These are phyloP conservation scores for Ellobius talpinus DNA, from an alignment of 2,113 vertebrate genomes.

Conservation along the genomic window DNA sequence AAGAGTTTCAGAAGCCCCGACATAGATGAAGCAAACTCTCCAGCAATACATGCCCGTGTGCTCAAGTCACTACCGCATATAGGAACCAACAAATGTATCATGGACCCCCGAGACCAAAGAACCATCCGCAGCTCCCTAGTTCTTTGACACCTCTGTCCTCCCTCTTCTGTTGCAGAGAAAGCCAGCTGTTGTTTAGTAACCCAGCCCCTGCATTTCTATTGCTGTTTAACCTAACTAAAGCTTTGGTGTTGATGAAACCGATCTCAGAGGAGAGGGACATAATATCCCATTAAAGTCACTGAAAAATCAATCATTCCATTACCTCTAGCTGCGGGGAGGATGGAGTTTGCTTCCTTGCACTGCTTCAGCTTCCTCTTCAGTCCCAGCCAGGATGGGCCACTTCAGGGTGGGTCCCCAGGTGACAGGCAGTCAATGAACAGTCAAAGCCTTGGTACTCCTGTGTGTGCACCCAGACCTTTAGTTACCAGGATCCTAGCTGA, in stretches of 20 bases:
- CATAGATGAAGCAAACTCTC: background rate
- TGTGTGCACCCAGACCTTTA: background rate
- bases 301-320: background rate
- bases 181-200: fast-evolving
- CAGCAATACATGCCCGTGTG: fast-evolving
- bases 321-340: fast-evolving
- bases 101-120: fast-evolving
- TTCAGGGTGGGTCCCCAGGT: fast-evolving
- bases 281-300: background rate
- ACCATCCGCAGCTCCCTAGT: background rate
- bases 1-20: background rate
- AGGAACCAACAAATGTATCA: fast-evolving
- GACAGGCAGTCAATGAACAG: fast-evolving
- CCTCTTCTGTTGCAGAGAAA: background rate
- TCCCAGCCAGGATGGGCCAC: background rate
- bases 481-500: background rate
- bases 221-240: background rate
- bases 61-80: background rate
- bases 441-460: background rate
- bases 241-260: background rate
- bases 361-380: background rate
- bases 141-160: background rate
- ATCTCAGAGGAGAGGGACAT: slow-evolving; percentile 36
- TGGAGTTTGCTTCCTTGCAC: fast-evolving
- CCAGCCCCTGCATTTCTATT: fast-evolving